Conservation (phyloP, 2,888 invertebrate genomes). For the Druceiella hillmani region DNA sequence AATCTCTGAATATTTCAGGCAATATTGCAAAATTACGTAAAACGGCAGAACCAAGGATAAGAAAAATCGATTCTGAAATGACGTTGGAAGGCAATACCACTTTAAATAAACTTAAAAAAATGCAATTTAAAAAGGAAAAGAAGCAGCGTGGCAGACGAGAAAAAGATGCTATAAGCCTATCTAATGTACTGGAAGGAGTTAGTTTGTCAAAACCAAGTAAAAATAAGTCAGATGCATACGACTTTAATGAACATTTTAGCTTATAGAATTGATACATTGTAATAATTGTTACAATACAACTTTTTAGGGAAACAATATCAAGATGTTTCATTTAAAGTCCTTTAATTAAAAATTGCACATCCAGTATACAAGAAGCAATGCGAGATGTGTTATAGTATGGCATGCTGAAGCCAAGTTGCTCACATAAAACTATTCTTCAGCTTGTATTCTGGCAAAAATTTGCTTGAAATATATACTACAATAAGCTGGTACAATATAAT, state of each 20-base stretch:
- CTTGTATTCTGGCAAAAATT: no score
- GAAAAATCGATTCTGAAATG: conserved; percentile 59
- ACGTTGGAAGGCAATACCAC: conserved; percentile 63
- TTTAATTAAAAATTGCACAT: no score
- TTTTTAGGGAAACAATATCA: no score
- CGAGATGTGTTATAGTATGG: no score
- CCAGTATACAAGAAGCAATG: no score
- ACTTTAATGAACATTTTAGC: conserved; percentile 57
- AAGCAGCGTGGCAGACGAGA: conserved; percentile 51
- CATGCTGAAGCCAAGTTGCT: no score
- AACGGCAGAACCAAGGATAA: conserved; percentile 30
- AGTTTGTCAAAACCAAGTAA: conserved; percentile 36
- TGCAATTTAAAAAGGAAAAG: conserved; percentile 59
- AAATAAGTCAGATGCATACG: conserved; percentile 49
- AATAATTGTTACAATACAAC: conserved; percentile 13
- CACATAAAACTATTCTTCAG: no score
- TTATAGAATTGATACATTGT: conserved; percentile 18
- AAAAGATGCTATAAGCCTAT: conserved; percentile 58
- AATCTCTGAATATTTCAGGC: conserved; percentile 37
- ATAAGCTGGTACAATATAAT: no score
- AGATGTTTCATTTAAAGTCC: no score
- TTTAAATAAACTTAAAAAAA: conserved; percentile 39
- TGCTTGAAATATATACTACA: no score
- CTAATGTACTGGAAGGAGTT: conserved; percentile 60
- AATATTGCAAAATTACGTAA: conserved; percentile 37